Evolutionary conservation across 2,113 vertebrate genomes (phyloP).

Genomic region (Apus apus): DNA sequence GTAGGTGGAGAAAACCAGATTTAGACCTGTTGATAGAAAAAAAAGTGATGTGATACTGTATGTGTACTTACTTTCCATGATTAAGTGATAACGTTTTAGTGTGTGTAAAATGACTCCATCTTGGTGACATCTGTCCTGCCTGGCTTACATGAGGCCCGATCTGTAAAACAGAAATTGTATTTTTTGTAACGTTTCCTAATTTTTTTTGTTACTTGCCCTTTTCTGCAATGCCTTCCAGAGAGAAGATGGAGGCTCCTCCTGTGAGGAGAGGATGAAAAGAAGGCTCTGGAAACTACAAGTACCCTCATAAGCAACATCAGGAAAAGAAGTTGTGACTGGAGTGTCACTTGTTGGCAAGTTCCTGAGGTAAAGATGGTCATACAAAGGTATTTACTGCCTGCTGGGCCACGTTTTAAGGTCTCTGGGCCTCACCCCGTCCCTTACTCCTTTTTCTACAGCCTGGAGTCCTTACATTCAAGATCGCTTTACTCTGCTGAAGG

Average conservation of each 20-base stretch:
- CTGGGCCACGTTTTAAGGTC: background rate
- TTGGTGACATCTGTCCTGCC: background rate
- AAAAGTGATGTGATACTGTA: background rate
- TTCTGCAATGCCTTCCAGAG: background rate
- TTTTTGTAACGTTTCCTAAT: background rate
- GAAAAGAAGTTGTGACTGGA: background rate
- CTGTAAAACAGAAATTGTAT: background rate
- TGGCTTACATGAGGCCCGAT: fast-evolving
- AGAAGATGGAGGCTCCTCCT: background rate
- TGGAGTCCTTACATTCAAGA: fast-evolving
- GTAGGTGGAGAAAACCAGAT: background rate
- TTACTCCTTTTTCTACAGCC: background rate
- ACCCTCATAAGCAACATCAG: fast-evolving
- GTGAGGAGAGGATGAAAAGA: background rate
- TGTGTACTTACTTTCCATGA: background rate
- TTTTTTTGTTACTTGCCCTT: background rate
- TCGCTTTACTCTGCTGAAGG: fast-evolving
- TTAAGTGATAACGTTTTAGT: background rate
- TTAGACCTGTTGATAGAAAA: background rate
- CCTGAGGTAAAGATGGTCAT: background rate
- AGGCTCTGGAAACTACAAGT: background rate
- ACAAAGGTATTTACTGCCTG: background rate
- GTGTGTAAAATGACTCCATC: background rate
- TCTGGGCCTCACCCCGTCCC: background rate
- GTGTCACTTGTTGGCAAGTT: fast-evolving